Conservation (phyloP, 2,113 vertebrate genomes). For the Nicator chloris region DNA sequence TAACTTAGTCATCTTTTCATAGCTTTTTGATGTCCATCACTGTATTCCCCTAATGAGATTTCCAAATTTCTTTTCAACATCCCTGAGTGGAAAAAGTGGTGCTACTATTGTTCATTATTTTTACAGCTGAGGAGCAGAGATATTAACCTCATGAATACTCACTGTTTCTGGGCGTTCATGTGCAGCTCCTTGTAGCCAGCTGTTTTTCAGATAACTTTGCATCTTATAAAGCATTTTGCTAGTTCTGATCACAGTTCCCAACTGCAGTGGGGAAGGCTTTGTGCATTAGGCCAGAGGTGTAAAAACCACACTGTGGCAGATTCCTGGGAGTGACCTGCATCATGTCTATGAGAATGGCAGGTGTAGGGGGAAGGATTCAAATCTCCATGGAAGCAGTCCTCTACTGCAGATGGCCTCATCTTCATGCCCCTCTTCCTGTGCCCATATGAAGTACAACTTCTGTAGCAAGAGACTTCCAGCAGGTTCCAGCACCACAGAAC, state of each 20-base stretch:
- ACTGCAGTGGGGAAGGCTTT: background rate
- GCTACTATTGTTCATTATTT: background rate
- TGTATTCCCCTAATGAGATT: background rate
- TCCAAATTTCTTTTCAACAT: background rate
- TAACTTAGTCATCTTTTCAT: background rate
- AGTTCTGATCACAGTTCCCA: background rate
- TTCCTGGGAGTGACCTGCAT: background rate
- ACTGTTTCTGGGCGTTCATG: background rate
- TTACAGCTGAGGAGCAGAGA: background rate
- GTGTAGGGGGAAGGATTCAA: background rate
- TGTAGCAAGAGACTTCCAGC: background rate
- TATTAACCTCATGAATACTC: background rate
- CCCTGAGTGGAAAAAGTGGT: background rate
- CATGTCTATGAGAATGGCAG: background rate
- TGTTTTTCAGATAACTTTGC: background rate
- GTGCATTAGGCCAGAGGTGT: rapidly evolving
- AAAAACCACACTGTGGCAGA: background rate
- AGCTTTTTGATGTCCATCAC: background rate
- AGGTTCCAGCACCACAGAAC: background rate
- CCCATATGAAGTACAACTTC: background rate
- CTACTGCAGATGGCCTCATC: background rate
- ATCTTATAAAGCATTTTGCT: background rate
- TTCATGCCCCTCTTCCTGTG: background rate
- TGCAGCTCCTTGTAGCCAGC: background rate
- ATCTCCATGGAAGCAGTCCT: background rate